These are phyloP conservation scores for Desmophyllum pertusum DNA, from an alignment of 92 coral and sea anemone species.

Conservation along the genomic window DNA sequence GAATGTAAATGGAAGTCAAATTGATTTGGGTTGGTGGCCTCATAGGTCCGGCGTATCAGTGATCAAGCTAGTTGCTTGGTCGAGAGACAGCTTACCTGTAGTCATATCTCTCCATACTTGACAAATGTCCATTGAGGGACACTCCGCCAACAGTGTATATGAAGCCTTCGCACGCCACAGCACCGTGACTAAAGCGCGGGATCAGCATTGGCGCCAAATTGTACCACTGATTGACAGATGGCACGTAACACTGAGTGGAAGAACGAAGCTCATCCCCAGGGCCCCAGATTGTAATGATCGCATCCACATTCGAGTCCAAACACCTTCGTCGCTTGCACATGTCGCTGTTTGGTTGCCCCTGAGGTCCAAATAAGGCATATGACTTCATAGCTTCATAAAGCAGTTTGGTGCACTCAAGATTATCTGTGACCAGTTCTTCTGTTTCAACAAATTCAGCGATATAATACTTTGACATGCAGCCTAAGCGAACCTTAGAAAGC, in stretches of 20 bases:
- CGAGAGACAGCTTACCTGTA: conserved; percentile 36
- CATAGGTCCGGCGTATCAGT: neutral
- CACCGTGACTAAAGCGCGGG: conserved; percentile 98
- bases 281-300: conserved; percentile 95
- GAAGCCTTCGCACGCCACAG: conserved; percentile 87
- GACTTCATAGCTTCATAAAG: conserved; percentile 85
- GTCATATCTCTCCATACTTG: conserved; percentile 93
- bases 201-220: conserved; percentile 94
- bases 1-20: neutral
- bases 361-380: conserved; percentile 66
- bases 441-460: conserved; percentile 79
- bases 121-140: conserved; percentile 86
- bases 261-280: conserved; percentile 96
- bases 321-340: conserved; percentile 70
- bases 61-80: neutral
- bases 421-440: conserved; percentile 71
- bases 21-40: neutral
- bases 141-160: conserved; percentile 96
- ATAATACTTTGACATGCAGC: conserved; percentile 82
- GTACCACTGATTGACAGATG: conserved; percentile 88
- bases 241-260: conserved; percentile 93
- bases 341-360: conserved; percentile 15
- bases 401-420: conserved; percentile 72
- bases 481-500: conserved; percentile 74
- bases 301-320: conserved; percentile 64